These are phyloP conservation scores for Imbricaverruca yamaguchii DNA, from an alignment of 2,888 invertebrate genomes.

Conservation along the genomic window DNA sequence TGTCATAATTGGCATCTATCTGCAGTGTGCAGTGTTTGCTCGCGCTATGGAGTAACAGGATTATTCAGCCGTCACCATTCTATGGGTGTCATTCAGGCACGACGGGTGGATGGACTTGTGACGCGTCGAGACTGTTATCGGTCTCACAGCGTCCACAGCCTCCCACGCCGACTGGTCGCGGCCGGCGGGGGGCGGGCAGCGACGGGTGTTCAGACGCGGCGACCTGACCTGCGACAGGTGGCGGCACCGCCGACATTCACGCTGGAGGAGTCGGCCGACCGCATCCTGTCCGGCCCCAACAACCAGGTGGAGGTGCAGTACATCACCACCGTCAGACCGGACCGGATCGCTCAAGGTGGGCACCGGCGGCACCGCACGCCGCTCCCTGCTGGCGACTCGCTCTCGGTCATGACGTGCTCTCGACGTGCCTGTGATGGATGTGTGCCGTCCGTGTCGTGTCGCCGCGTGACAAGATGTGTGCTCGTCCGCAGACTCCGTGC, in stretches of 20 bases:
- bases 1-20: too few species aligned
- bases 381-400: too few species aligned
- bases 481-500: background rate
- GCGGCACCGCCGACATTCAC: background rate
- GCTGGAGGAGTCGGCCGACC: slow-evolving; percentile 17
- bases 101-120: background rate
- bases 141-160: too few species aligned
- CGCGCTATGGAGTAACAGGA: too few species aligned
- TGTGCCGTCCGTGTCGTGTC: too few species aligned
- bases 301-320: slow-evolving; percentile 13
- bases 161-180: too few species aligned
- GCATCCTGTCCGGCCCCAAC: background rate
- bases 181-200: background rate
- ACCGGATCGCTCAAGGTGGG: background rate
- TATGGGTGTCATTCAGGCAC: background rate
- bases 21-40: too few species aligned
- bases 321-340: background rate
- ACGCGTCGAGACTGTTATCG: background rate
- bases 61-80: too few species aligned
- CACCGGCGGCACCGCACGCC: too few species aligned
- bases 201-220: background rate
- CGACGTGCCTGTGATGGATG: too few species aligned
- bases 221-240: background rate
- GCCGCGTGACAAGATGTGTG: too few species aligned
- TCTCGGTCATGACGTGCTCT: too few species aligned